These are phyloP conservation scores for Laterallus jamaicensis DNA, from an alignment of 2,113 vertebrate species.

Conservation along the genomic window DNA sequence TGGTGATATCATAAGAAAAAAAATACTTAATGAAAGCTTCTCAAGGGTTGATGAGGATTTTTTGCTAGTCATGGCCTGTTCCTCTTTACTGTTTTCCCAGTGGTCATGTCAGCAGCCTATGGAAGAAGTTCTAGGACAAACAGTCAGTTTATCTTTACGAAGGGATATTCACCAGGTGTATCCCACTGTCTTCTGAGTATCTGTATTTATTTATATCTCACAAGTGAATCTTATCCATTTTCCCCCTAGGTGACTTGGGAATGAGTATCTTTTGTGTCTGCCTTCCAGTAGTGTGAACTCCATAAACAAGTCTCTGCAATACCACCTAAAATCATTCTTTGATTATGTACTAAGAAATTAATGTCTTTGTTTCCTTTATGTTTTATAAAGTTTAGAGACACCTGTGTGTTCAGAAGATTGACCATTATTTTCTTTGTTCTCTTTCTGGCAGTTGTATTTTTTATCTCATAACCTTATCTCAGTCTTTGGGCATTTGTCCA, in stretches of 20 bases:
- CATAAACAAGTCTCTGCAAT: neutral
- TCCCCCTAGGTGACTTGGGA: neutral
- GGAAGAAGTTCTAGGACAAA: neutral
- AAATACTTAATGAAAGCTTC: neutral
- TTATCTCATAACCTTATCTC: neutral
- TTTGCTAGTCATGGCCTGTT: neutral
- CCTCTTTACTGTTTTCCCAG: neutral
- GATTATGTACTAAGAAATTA: neutral
- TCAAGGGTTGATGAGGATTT: neutral
- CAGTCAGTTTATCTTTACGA: neutral
- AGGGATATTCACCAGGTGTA: neutral
- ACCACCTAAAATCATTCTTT: neutral
- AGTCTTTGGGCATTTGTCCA: neutral
- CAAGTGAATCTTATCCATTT: neutral
- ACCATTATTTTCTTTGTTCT: constrained; percentile 1
- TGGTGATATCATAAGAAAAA: neutral
- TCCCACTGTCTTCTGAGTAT: neutral
- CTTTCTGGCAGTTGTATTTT: neutral
- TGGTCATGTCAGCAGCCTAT: neutral
- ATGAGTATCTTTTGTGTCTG: neutral
- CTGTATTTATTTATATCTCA: neutral
- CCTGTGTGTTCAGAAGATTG: neutral
- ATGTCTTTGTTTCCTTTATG: constrained; percentile 9
- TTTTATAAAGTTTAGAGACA: neutral
- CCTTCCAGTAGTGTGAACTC: neutral